Evolutionary conservation across 2,113 vertebrate genomes (phyloP), one percentile per base, ranked within the genome.

Genomic region (Haemorhous mexicanus): DNA sequence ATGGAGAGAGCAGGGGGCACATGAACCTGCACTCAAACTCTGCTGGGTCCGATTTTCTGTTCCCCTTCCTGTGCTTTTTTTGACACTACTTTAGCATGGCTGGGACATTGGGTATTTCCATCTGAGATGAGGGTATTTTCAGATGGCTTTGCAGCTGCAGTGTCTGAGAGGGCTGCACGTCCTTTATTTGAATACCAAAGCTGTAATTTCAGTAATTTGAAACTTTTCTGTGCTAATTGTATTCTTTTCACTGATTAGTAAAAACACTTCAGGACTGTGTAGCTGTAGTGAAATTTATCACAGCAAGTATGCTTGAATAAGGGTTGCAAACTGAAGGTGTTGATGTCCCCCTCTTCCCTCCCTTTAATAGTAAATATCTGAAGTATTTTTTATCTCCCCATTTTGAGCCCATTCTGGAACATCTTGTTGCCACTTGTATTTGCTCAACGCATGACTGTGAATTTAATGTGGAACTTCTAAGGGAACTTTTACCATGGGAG

Each of bases 31-130:
- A 8, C 52, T 52, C 28, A 59, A 2, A 43, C 56, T 80, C 24
- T 13, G 0, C 15, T 35, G 7, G 13, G 52, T 63, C 21, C 0
- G 1, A 17, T 64, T 77, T 93, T 92, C 50, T 91, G 86, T 74
- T 77, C 58, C 41, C 59, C 35, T 50, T 78, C 14, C 35, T 4
- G 0, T 52, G 64, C 39, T 87, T 69, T 41, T 6, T 41, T 79
- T 72, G 33, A 49, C 41, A 23, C 44, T 26, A 11, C 35, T 67
- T 76, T 33, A 79, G 53, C 13, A 2, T 10, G 37, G 33, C 28
- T 75, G 32, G 46, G 43, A 39, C n/a, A 3, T 12, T 70, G 90
- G 61, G 61, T 95, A 76, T 96, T 96, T 87, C 93, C 87, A 87
- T 43, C 10, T 46, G 52, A 91, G 63, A 19, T 3, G 8, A 22